Percentiles rank a stretch among this genome's conserved stretches.
Evolutionary conservation across 2,888 invertebrate genomes (phyloP).

Genomic region (Myopa tessellatipennis): DNA sequence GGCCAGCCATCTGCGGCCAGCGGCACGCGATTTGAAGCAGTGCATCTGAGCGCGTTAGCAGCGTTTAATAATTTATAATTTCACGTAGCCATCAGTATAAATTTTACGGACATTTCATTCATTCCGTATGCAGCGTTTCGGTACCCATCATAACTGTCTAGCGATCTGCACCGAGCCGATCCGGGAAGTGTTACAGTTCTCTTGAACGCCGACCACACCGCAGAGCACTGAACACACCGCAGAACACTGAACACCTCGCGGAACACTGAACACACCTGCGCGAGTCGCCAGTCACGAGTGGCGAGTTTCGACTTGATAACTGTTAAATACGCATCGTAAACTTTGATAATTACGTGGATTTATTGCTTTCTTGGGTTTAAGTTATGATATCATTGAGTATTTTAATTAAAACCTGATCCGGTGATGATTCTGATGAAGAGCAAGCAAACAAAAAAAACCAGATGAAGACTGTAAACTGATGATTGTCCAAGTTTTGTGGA

Average conservation of each 20-base stretch:
- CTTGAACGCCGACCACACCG: no score
- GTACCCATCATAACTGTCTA: conserved; percentile 23
- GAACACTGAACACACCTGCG: background rate
- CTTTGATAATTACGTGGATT: conserved; percentile 20
- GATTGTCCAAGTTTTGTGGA: no score
- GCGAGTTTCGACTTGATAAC: background rate
- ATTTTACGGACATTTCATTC: conserved; percentile 25
- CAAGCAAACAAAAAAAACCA: no score
- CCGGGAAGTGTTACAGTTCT: conserved; percentile 10
- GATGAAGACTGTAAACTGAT: no score
- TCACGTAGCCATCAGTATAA: background rate
- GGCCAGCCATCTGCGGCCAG: conserved; percentile 3
- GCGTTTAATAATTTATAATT: no score
- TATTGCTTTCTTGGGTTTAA: background rate
- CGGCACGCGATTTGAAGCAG: conserved; percentile 13
- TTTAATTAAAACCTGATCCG: conserved; percentile 9
- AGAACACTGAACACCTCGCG: background rate
- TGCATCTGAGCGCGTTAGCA: conserved; percentile 10
- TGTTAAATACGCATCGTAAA: conserved; percentile 29
- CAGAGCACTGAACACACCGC: no score
- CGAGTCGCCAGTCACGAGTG: background rate
- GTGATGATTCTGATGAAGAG: no score
- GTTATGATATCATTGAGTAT: background rate
- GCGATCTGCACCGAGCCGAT: background rate
- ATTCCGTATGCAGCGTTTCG: background rate